These are phyloP conservation scores for Agrotis ipsilon DNA, from an alignment of 2,888 invertebrate species.

Conservation along the genomic window DNA sequence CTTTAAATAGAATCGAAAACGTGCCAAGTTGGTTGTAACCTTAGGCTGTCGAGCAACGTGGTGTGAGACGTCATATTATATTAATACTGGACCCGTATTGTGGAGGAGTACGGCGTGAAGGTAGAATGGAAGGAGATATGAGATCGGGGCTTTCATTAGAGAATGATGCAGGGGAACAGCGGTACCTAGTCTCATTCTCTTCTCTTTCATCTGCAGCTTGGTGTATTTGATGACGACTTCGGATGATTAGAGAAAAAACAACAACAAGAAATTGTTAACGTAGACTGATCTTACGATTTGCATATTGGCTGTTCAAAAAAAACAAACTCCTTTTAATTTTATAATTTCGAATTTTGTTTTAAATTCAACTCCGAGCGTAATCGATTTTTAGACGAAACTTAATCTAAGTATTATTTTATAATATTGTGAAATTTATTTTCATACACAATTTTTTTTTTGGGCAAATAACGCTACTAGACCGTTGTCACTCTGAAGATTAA, in stretches of 20 bases:
- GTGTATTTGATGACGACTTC: background rate
- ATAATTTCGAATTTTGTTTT: background rate
- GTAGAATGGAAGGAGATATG: background rate
- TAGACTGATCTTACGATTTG: background rate
- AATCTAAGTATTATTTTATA: no score
- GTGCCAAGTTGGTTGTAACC: constrained; percentile 78
- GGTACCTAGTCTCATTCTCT: no score
- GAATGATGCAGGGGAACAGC: background rate
- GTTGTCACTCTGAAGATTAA: background rate
- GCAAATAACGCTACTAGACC: no score
- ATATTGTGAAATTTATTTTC: no score
- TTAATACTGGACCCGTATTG: constrained; percentile 70
- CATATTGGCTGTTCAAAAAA: background rate
- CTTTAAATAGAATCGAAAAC: constrained; percentile 89
- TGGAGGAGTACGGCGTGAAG: constrained; percentile 7
- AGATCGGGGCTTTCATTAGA: background rate
- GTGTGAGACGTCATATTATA: constrained; percentile 75
- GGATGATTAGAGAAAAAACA: background rate
- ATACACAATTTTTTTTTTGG: no score
- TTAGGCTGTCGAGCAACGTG: constrained; percentile 49
- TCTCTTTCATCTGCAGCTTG: background rate
- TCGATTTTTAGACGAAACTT: no score
- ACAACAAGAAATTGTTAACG: no score
- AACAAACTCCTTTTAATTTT: background rate
- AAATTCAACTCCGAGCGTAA: background rate